Evolutionary conservation across 2,888 invertebrate species (phyloP), one percentile per base, ranked within the genome.

Genomic region (Nomada fabriciana): DNA sequence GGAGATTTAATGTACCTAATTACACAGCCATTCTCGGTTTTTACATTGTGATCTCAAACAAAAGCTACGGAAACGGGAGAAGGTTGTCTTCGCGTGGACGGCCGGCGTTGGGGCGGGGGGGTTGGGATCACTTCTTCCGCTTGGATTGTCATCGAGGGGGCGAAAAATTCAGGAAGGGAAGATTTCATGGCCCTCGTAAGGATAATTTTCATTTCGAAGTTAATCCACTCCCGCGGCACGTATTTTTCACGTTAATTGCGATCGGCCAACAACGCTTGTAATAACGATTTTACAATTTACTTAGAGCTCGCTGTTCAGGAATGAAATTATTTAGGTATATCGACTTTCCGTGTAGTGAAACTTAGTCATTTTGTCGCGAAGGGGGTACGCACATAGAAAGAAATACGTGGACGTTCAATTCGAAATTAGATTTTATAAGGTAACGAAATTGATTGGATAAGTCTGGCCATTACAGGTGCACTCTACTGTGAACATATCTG

Each of bases 51-150:
- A 88, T 88, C 89, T 90, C 88, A 89, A 90, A 90, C 90, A 90
- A 90, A 90, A 87, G 88, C 86, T 76, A 61, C 70, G 70, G 74
- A 63, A 70, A 47, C 60, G 65, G 65, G 72, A 70, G 76, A 72
- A 68, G 80, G 80, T 80, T 80, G 82, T 61, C 74, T 82, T 80
- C 75, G 75, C 76, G 69, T 61, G 84, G 83, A 70, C 72, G 80
- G 70, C 70, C 76, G 57, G 76, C 84, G 70, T 72, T 63, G 70
- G 79, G 69, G 70, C 72, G 53, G 80, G 86, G 86, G 86, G 5
- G 75, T 76, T 86, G 86, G 85, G 71, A 89, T 85, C 89, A 90
- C 92, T 93, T 93, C 93, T 93, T 93, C 91, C 91, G 89, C 87
- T 91, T 92, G 91, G 81, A 83, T 89, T 84, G 82, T 79, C 87